These are phyloP conservation scores for Molanna angustata DNA, from an alignment of 2,888 invertebrate genomes.

Conservation along the genomic window DNA sequence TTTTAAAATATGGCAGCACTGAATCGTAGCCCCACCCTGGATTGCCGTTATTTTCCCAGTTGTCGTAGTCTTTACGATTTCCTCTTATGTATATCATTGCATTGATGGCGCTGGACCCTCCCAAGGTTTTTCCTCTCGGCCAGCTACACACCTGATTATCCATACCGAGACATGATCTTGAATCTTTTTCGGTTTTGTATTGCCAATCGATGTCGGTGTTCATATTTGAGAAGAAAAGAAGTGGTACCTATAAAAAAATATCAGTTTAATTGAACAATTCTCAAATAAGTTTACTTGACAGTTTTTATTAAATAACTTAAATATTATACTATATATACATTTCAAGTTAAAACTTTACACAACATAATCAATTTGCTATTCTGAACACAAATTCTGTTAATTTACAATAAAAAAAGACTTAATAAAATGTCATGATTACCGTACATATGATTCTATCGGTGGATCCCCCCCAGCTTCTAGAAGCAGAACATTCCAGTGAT, in stretches of 20 bases:
- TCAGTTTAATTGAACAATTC: background rate
- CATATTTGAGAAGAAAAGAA: constrained; percentile 2
- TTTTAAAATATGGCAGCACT: constrained; percentile 48
- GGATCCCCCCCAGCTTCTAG: constrained; percentile 73
- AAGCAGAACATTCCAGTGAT: constrained; percentile 68
- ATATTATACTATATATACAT: no score
- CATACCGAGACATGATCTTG: constrained; percentile 46
- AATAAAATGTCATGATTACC: no score
- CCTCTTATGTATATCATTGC: constrained; percentile 62
- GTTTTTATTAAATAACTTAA: no score
- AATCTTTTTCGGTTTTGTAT: constrained; percentile 49
- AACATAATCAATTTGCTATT: no score
- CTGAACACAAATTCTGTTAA: no score
- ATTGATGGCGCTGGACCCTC: constrained; percentile 60
- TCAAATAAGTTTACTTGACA: no score
- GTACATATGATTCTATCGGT: background rate
- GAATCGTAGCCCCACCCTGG: constrained; percentile 55
- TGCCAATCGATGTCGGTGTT: constrained; percentile 48
- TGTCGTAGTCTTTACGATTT: constrained; percentile 51
- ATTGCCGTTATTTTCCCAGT: constrained; percentile 56
- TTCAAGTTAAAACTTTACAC: no score
- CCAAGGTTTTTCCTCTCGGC: constrained; percentile 64
- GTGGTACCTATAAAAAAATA: constrained; percentile 12
- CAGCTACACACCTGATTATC: constrained; percentile 46
- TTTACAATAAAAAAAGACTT: no score